A percentile compares a stretch with the other conserved stretches of the same genome.
These are phyloP conservation scores for Abrostola triplasia DNA, from an alignment of 2,888 invertebrate species.

Conservation along the genomic window DNA sequence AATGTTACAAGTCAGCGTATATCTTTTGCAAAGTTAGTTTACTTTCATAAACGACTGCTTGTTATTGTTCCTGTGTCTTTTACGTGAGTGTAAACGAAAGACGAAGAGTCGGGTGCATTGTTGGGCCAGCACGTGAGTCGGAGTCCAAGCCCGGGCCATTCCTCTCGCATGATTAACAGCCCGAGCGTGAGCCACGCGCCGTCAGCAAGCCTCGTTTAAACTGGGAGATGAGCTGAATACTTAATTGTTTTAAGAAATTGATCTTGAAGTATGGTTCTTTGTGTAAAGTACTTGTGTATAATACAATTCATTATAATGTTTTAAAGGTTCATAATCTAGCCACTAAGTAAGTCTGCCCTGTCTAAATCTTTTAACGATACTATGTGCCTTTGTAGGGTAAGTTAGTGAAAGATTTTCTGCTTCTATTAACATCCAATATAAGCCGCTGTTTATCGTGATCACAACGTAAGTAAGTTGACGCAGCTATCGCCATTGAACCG, in stretches of 20 bases:
- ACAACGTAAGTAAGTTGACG: background rate
- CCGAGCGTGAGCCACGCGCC: constrained; percentile 62
- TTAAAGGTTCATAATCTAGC: no score
- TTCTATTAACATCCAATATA: background rate
- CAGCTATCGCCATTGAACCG: constrained; percentile 4
- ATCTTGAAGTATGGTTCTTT: background rate
- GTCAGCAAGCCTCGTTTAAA: constrained; percentile 41
- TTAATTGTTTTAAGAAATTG: constrained; percentile 20
- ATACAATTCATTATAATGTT: no score
- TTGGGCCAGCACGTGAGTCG: constrained; percentile 55
- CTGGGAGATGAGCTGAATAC: constrained; percentile 50
- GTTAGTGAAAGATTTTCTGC: background rate
- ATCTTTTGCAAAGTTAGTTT: no score
- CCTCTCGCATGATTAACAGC: constrained; percentile 72
- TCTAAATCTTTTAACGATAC: background rate
- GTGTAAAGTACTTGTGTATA: background rate
- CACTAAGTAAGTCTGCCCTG: background rate
- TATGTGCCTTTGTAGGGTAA: background rate
- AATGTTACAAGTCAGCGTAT: no score
- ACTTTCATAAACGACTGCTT: no score
- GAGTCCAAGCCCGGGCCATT: constrained; percentile 33
- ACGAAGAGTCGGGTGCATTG: constrained; percentile 5
- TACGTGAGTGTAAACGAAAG: background rate
- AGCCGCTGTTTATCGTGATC: background rate
- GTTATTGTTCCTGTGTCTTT: no score